Evolutionary conservation across 2,113 vertebrate genomes (phyloP), one percentile per base, ranked within the genome.

Genomic region (Pseudorasbora parva): DNA sequence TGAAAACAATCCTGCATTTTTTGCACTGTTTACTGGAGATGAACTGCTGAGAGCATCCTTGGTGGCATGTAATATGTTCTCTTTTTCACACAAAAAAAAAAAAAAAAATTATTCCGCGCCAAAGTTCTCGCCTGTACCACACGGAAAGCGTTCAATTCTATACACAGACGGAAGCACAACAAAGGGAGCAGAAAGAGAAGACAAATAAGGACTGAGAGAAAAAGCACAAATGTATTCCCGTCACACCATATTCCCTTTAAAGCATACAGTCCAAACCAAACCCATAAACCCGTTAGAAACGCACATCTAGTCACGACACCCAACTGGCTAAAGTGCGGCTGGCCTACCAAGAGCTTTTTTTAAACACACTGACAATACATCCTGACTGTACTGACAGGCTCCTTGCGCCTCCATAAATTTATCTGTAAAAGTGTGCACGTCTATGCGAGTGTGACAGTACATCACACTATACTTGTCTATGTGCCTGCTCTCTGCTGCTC

Each of bases 331-430:
- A 78, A 43, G 3, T 43, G n/a, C 9, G 5, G n/a, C n/a, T n/a
- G n/a, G 11, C 41, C 37, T 15, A 45, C n/a, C 2, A 27, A 62
- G 56, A 60, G 56, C 37, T 60, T 62, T 62, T 60, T 78, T 25
- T 45, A 71, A 66, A 82, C 73, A 82, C 69, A 68, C 37, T 56
- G 21, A 77, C 41, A 51, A 49, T 27, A 59, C 37, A 78, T 56
- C 60, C 68, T 60, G 37, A 45, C 72, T 60, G n/a, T 43, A 66
- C 30, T 75, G 33, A 85, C 62, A 82, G 68, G 49, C 27, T 79
- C 45, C 43, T 64, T 82, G 33, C 41, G n/a, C 41, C n/a, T 76
- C 60, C 12, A 76, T 75, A 62, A 54, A 83, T 73, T 9, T 56
- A 45, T 45, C 51, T 30, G 23, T 27, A 27, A 73, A 43, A 45